These are phyloP conservation scores for Condylura cristata DNA, from an alignment of 2,113 vertebrate genomes.

Conservation along the genomic window DNA sequence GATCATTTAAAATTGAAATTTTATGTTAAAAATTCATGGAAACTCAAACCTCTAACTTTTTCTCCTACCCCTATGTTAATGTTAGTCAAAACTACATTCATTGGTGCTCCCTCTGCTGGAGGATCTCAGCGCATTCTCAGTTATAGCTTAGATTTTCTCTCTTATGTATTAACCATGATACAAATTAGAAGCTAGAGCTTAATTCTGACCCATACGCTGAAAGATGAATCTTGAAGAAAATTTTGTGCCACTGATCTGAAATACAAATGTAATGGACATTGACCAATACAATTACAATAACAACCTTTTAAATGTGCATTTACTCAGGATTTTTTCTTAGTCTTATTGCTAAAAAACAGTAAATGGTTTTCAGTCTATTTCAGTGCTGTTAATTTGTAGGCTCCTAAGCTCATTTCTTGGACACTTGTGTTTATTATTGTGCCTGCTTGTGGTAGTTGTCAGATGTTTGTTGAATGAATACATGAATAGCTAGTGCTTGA, in stretches of 20 bases:
- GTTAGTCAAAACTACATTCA: neutral
- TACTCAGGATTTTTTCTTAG: neutral
- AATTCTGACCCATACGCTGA: neutral
- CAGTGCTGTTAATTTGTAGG: neutral
- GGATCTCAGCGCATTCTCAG: neutral
- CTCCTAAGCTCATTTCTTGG: neutral
- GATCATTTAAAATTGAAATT: neutral
- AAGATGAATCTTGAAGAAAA: neutral
- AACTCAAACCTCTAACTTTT: neutral
- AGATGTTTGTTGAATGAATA: neutral
- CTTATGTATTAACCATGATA: neutral
- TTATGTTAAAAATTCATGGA: neutral
- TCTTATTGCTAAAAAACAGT: neutral
- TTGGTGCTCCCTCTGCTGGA: neutral
- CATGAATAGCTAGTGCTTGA: neutral
- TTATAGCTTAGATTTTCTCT: neutral
- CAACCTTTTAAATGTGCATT: neutral
- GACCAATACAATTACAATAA: neutral
- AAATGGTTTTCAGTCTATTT: neutral
- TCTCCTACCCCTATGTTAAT: neutral
- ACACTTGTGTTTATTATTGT: neutral
- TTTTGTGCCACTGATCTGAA: neutral
- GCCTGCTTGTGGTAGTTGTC: neutral
- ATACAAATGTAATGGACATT: neutral
- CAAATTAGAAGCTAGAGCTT: neutral